Conservation (phyloP, 2,888 invertebrate genomes). For the Leptinotarsa juncta region DNA sequence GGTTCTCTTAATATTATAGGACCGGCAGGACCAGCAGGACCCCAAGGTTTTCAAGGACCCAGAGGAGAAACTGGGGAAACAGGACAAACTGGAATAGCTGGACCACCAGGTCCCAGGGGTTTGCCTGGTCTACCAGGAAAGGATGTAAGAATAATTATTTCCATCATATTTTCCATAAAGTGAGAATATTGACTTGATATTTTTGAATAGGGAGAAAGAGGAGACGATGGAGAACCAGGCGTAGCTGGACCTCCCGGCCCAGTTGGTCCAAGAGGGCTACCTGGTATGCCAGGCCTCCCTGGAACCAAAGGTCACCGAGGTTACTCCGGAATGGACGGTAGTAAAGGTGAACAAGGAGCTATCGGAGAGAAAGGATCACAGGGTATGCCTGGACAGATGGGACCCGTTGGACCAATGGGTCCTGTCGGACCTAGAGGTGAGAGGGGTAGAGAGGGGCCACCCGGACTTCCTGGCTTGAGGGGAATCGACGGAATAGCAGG, state of each 20-base stretch:
- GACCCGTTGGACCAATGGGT: constrained; percentile 78
- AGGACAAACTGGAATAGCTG: constrained; percentile 75
- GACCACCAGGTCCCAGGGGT: constrained; percentile 73
- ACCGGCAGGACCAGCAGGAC: constrained; percentile 71
- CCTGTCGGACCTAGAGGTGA: constrained; percentile 85
- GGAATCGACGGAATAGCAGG: constrained; percentile 85
- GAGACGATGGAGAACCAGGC: constrained; percentile 85
- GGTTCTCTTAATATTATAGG: constrained; percentile 64
- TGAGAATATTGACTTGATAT: background rate
- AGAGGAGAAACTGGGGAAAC: constrained; percentile 84
- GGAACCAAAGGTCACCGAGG: constrained; percentile 88
- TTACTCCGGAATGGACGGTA: constrained; percentile 81
- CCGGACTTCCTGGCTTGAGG: constrained; percentile 81
- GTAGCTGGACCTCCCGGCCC: constrained; percentile 78
- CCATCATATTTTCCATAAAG: background rate
- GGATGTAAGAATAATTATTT: constrained; percentile 70
- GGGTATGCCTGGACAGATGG: constrained; percentile 77
- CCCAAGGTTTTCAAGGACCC: constrained; percentile 86
- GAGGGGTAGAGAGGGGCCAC: constrained; percentile 84
- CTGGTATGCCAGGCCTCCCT: constrained; percentile 82
- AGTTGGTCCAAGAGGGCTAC: constrained; percentile 78
- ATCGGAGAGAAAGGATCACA: constrained; percentile 80
- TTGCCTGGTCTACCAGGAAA: constrained; percentile 79
- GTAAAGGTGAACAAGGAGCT: constrained; percentile 83
- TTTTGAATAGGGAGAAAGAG: constrained; percentile 73